These are phyloP conservation scores for Azemiops feae DNA, from an alignment of 2,113 vertebrate species.

Conservation along the genomic window DNA sequence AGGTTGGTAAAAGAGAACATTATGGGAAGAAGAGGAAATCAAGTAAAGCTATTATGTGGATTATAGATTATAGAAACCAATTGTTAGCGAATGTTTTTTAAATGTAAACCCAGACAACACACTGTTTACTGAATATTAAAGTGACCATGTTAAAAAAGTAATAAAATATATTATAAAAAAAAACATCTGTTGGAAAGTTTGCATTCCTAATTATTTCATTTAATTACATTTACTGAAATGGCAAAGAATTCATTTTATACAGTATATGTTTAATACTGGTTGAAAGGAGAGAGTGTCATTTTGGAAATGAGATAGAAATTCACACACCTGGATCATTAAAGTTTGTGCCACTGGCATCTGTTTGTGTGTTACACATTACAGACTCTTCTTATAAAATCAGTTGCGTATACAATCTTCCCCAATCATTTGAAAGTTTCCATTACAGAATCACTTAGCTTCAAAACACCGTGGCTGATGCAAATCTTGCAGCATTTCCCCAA, in stretches of 20 bases:
- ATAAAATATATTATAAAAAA: too few species aligned
- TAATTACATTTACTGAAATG: background rate
- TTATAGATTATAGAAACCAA: too few species aligned
- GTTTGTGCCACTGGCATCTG: background rate
- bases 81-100: too few species aligned
- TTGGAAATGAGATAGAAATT: background rate
- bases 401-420: slow-evolving; percentile 34
- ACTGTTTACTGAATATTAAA: too few species aligned
- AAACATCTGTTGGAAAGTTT: background rate
- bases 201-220: background rate
- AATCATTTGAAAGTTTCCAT: slow-evolving; percentile 50
- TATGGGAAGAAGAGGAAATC: too few species aligned
- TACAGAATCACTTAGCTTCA: slow-evolving; percentile 25
- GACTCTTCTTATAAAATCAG: background rate
- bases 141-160: too few species aligned
- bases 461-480: slow-evolving; percentile 60
- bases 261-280: background rate
- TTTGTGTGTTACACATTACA: background rate
- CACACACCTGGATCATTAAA: background rate
- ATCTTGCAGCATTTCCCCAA: slow-evolving; percentile 50
- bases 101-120: too few species aligned
- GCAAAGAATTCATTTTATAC: background rate
- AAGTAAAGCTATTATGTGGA: too few species aligned
- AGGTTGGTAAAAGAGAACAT: too few species aligned
- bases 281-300: background rate